phyloP scores from a whole-genome alignment of 2,888 invertebrate species.

The Macropis europaea region DNA sequence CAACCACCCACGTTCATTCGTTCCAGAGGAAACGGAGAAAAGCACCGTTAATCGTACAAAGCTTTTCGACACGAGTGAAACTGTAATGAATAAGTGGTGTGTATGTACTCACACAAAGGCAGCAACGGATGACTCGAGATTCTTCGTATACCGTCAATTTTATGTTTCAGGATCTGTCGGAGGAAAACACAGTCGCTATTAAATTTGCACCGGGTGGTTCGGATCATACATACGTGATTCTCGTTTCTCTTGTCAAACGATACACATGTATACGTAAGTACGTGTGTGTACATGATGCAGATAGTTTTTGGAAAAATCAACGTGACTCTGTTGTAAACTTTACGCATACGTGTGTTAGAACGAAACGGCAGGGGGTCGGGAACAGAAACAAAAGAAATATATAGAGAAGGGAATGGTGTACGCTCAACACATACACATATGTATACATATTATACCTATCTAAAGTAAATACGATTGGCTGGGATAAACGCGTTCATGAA shows the following conservation, averaged over 20 bases:
- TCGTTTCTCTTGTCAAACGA: too few species aligned
- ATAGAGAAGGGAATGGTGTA: neutral
- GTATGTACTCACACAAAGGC: slow-evolving; percentile 98
- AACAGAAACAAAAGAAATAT: neutral
- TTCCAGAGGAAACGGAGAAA: too few species aligned
- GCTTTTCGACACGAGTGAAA: too few species aligned
- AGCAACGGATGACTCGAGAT: slow-evolving; percentile 97
- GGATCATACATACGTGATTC: too few species aligned
- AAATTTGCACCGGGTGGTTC: neutral
- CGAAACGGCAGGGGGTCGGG: neutral
- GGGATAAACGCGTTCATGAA: slow-evolving; percentile 1
- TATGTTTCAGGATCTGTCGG: slow-evolving; percentile 94
- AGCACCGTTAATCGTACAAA: too few species aligned
- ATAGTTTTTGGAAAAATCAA: neutral
- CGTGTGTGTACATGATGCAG: neutral
- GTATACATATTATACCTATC: neutral
- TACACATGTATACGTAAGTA: neutral
- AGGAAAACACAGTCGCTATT: slow-evolving; percentile 49
- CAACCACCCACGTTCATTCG: too few species aligned
- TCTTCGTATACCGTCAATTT: slow-evolving; percentile 95
- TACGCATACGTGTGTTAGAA: slow-evolving; percentile 6
- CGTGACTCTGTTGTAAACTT: slow-evolving; percentile 13
- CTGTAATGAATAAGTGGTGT: too few species aligned
- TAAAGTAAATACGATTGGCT: neutral
- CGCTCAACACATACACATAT: neutral